Percentiles rank a stretch among this genome's conserved stretches.
These are phyloP conservation scores for Tipula unca DNA, from an alignment of 2,888 invertebrate genomes.

Conservation along the genomic window DNA sequence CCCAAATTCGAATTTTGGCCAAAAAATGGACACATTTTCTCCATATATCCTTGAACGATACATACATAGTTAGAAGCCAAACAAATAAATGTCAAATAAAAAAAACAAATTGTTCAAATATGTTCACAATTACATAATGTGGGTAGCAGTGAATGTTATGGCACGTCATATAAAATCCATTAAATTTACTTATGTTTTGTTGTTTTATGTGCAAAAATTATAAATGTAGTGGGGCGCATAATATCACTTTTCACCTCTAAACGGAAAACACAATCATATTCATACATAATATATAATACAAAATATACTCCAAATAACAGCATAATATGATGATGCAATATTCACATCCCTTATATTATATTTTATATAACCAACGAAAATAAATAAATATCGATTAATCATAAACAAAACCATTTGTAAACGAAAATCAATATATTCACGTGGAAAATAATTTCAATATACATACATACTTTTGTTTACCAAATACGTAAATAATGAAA, in stretches of 20 bases:
- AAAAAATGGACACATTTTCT: neutral
- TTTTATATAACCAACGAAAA: neutral
- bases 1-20: neutral
- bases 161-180: neutral
- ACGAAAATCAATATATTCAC: neutral
- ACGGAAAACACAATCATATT: neutral
- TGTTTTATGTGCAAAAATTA: neutral
- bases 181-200: neutral
- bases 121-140: neutral
- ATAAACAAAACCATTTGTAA: neutral
- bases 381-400: neutral
- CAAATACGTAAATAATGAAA: neutral
- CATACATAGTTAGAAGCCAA: neutral
- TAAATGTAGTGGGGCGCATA: neutral
- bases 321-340: neutral
- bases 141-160: neutral
- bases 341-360: neutral
- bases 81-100: neutral
- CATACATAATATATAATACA: neutral
- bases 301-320: neutral
- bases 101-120: neutral
- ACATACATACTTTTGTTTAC: neutral
- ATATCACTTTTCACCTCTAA: neutral
- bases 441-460: neutral
- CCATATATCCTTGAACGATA: neutral